Evolutionary conservation across 2,797 vertebrate genomes (phyloP).

Genomic region (Falco rusticolus): DNA sequence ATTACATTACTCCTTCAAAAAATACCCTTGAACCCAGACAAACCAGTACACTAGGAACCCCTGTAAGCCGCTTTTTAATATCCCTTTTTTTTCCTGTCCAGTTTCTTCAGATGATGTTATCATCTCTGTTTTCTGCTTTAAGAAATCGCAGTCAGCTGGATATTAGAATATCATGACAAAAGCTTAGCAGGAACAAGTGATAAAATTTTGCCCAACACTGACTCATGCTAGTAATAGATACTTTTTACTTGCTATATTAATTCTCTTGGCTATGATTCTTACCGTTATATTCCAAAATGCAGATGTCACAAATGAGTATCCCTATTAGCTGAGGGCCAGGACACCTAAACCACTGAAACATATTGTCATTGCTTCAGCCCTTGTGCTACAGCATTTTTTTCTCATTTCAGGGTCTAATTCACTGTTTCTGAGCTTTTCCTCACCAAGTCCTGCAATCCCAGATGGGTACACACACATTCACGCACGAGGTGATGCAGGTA

Average conservation of each 20-base stretch:
- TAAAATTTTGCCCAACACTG: not conserved
- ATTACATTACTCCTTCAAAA: constrained; percentile 22
- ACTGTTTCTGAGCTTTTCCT: not conserved
- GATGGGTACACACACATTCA: not conserved
- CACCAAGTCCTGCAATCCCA: not conserved
- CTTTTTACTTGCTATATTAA: not conserved
- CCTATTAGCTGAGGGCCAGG: not conserved
- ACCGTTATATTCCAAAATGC: not conserved
- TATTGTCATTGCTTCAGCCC: not conserved
- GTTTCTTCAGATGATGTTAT: not conserved
- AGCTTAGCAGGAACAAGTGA: not conserved
- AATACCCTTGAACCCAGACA: not conserved
- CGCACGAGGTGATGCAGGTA: accelerated
- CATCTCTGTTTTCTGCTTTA: not conserved
- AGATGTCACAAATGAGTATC: not conserved
- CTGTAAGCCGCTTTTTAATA: not conserved
- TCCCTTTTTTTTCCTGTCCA: not conserved
- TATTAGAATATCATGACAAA: not conserved
- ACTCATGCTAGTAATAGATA: not conserved
- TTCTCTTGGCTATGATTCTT: not conserved
- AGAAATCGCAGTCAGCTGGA: not conserved
- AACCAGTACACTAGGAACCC: not conserved
- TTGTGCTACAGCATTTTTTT: too few species aligned
- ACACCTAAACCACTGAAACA: not conserved
- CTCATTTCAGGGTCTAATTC: not conserved